Evolutionary conservation across 2,888 invertebrate species (phyloP), one percentile per base, ranked within the genome.

Genomic region (Slavum lentiscoides): DNA sequence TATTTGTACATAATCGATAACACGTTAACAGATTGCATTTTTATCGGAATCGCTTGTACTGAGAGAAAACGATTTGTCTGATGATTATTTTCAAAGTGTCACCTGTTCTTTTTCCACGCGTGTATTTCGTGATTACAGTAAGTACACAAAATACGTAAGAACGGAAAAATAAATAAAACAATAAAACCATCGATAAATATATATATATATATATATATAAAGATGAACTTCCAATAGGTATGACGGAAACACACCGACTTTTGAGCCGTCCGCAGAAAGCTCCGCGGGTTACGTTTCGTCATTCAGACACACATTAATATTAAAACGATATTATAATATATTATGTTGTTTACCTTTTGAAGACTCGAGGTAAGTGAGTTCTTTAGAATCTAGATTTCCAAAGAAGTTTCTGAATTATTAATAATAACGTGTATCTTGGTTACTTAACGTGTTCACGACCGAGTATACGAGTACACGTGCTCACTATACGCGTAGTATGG

Each of bases 401-500:
- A 55, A 53, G 55, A 39, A 64, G 66, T 58, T 74, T 64, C 55
- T 74, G 66, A 66, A 74, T 74, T 66, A 64, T 74, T 74, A 55
- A 74, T 66, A 74, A 53, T 66, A 74, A 53, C 66, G 17, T n/a
- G n/a, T 21, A 66, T 74, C 55, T 66, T 21, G 64, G 74, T 39
- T 11, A 55, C 64, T 74, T 74, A 39, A 23, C 21, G 39, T 66
- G 55, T 55, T 66, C 30, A 62, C 49, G 49, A 13, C 49, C 49
- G 49, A 49, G 6, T 43, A 43, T 43, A 43, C 6, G 7, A 2
- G 4, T 30, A 30, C 4, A 30, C 4, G 7, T 11, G 7, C 43
- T 5, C 39, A 8, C 39, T 30, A 30, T 30, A 15, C 15, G 49
- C 13, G 2, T 11, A 17, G n/a, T 23, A 62, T n/a, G n/a, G n/a